Base-by-base conservation (phyloP, 2,888 invertebrate species). In the Sericinus montela region DNA sequence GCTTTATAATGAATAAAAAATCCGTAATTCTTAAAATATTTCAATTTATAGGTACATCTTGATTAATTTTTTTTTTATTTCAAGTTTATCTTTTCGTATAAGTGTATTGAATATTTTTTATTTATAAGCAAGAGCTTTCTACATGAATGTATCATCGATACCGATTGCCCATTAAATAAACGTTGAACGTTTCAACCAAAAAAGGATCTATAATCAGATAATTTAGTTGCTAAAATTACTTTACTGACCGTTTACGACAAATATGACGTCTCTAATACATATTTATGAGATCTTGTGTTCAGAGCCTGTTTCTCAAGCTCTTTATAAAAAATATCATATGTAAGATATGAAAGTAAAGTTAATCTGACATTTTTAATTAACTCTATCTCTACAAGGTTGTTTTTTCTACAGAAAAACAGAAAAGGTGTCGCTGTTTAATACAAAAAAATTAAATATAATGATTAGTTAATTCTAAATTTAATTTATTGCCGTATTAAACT, bases 141-240 rank as follows among this genome's bases (percentile, higher is more conserved):
- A 69, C 66, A 64, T 67, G 72, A 77, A 75, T 72, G 70, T 75
- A 32, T 77, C 72, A 70, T 19, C 19, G 19, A 75, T 74, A 72
- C 60, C 66, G 65, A 68, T 71, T 69, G n/a, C n/a, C n/a, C n/a
- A 69, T 3, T 19, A 1, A 25, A 65, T 66, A 65, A 69, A 66
- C 67, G 64, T 69, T 46, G 54, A 54, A 53, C 14, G 39, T 15
- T 63, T 57, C 49, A 56, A 53, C 64, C 67, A 65, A 38, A 43
- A 55, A 67, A 74, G 67, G 54, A 56, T 56, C 51, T 58, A 69
- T 69, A 43, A 43, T 35, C 79, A 80, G 76, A 75, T 66, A 62
- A 69, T 69, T 69, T 67, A 70, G 67, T 54, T 67, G 19, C 14
- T 23, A 48, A 23, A 30, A 34, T 48, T 37, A 37, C 30, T 25